Percentiles rank a stretch among this genome's conserved stretches.
These are phyloP conservation scores for Anguilla marmorata DNA, from an alignment of 2,797 vertebrate species.

Conservation along the genomic window DNA sequence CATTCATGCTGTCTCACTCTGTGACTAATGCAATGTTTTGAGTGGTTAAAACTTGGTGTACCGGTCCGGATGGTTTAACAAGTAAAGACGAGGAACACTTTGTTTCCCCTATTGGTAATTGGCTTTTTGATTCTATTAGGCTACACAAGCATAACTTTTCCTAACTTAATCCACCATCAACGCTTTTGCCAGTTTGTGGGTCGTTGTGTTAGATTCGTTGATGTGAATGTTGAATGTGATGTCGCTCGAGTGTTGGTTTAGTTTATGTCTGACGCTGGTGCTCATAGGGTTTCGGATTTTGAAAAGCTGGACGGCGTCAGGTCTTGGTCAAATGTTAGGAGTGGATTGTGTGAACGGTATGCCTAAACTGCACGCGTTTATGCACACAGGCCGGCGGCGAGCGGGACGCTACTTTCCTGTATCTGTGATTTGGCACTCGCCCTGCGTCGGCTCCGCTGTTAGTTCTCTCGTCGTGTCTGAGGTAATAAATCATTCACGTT, in stretches of 20 bases:
- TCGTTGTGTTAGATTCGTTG: too few species aligned
- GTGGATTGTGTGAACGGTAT: not conserved
- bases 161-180: too few species aligned
- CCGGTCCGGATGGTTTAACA: constrained; percentile 6
- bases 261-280: not conserved
- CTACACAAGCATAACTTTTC: not conserved
- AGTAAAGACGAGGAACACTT: not conserved
- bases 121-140: too few species aligned
- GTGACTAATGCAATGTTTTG: not conserved
- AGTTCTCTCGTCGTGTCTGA: not conserved
- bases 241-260: not conserved
- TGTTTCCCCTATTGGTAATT: too few species aligned
- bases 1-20: not conserved
- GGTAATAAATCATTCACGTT: not conserved
- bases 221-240: not conserved
- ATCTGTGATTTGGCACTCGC: not conserved
- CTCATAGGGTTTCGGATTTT: not conserved
- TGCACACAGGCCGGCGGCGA: not conserved
- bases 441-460: not conserved
- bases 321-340: not conserved
- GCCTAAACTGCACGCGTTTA: not conserved
- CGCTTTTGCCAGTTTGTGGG: too few species aligned
- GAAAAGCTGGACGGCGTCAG: not conserved
- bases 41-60: not conserved
- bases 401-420: not conserved